These are phyloP conservation scores for Microctenopoma stevenorrisi DNA, from an alignment of 2,797 vertebrate genomes.

Conservation along the genomic window DNA sequence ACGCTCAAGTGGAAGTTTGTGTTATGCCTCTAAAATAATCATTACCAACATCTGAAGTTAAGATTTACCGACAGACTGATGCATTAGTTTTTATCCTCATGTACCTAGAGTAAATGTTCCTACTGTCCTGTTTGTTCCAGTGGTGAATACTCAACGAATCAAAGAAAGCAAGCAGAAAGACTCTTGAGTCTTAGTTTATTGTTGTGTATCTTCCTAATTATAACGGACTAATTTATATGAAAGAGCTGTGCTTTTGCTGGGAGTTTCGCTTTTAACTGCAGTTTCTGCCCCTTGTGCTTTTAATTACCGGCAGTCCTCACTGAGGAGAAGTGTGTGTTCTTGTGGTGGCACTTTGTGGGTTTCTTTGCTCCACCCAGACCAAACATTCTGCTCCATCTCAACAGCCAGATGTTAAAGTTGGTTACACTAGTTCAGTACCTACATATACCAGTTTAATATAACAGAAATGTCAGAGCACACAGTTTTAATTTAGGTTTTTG, in stretches of 20 bases:
- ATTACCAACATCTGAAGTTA: neutral
- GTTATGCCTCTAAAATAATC: neutral
- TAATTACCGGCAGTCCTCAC: conserved; percentile 56
- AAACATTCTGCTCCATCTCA: conserved; percentile 51
- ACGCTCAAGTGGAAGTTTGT: too few relatives aligned
- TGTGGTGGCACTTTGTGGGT: conserved; percentile 68
- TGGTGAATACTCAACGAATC: neutral
- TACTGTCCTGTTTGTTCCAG: neutral
- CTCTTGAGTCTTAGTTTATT: conserved; percentile 29
- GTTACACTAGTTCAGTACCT: neutral
- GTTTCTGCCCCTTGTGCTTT: conserved; percentile 49
- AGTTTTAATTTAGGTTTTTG: neutral
- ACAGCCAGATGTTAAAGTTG: conserved; percentile 68
- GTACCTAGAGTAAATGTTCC: conserved; percentile 1
- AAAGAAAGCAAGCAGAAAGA: neutral
- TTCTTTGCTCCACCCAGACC: conserved; percentile 68
- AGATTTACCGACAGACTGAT: neutral
- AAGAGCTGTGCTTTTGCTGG: conserved; percentile 37
- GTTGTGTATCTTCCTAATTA: conserved; percentile 15
- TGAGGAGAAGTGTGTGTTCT: conserved; percentile 60
- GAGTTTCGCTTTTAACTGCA: conserved; percentile 36
- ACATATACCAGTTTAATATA: conserved; percentile 20
- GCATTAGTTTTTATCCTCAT: neutral
- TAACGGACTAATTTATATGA: conserved; percentile 10
- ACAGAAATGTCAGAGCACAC: conserved; percentile 22